phyloP scores from a whole-genome alignment of 1,140 invertebrate genomes.

The Leptonema lineaticorne region DNA sequence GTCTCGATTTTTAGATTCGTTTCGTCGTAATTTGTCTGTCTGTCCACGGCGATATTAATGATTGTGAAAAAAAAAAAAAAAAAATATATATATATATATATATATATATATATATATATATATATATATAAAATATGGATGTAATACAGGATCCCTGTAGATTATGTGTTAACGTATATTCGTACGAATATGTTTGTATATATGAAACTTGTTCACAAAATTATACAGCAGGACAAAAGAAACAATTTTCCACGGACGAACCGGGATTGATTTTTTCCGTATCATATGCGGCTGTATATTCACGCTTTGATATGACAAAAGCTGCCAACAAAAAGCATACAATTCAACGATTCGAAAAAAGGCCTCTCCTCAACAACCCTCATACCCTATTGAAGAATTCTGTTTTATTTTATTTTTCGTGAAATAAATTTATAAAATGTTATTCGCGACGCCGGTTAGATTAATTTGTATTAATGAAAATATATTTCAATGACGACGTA shows the following conservation, averaged over 20 bases:
- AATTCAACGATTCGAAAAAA: background rate
- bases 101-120: too few relatives aligned
- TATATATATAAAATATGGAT: too few relatives aligned
- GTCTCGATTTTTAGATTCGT: conserved; percentile 16
- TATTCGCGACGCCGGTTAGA: too few relatives aligned
- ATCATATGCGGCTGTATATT: conserved; percentile 18
- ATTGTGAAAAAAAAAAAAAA: background rate
- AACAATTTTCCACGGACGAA: conserved; percentile 22
- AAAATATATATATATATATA: background rate
- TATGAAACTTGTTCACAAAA: conserved; percentile 4
- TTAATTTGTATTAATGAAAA: too few relatives aligned
- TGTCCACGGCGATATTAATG: conserved; percentile 19
- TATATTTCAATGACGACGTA: too few relatives aligned
- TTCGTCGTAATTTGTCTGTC: conserved; percentile 18
- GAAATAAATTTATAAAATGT: too few relatives aligned
- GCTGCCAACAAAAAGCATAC: conserved; percentile 12
- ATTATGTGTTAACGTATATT: too few relatives aligned
- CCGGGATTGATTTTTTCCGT: conserved; percentile 20
- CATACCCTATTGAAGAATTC: too few relatives aligned
- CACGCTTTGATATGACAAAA: conserved; percentile 18
- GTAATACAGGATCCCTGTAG: too few relatives aligned
- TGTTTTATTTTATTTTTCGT: too few relatives aligned
- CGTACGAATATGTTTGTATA: too few relatives aligned
- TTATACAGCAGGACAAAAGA: conserved; percentile 21
- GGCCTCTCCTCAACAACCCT: too few relatives aligned